Percentiles rank a stretch among this genome's conserved stretches.
These are phyloP conservation scores for Galago senegalensis DNA, from an alignment of 2,797 vertebrate genomes.

Conservation along the genomic window DNA sequence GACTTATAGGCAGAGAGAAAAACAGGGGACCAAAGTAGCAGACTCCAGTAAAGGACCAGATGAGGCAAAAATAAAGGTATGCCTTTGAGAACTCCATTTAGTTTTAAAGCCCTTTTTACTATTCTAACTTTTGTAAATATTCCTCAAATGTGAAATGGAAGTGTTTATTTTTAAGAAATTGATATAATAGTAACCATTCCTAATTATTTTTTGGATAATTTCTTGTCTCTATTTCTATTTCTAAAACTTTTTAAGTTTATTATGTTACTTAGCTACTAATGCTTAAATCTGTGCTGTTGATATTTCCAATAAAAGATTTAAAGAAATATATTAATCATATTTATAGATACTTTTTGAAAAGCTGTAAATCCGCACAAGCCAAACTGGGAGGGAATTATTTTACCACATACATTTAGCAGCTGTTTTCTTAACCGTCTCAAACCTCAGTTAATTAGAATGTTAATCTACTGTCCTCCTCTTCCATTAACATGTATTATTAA, in stretches of 20 bases:
- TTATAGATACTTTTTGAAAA: slow-evolving; percentile 21
- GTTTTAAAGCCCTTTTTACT: slow-evolving; percentile 22
- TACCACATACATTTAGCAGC: neutral
- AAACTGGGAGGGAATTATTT: neutral
- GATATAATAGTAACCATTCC: neutral
- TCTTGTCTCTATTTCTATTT: slow-evolving; percentile 4
- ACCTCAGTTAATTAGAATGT: slow-evolving; percentile 39
- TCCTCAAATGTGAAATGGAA: neutral
- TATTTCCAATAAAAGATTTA: slow-evolving; percentile 11
- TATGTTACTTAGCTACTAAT: neutral
- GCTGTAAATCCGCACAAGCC: neutral
- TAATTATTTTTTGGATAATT: slow-evolving; percentile 37
- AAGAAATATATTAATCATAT: neutral
- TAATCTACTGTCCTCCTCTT: neutral
- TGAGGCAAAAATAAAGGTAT: slow-evolving; percentile 97
- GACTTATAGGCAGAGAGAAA: slow-evolving; percentile 98
- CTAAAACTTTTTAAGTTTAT: neutral
- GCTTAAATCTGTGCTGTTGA: neutral
- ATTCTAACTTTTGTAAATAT: slow-evolving; percentile 44
- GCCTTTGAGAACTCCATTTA: slow-evolving; percentile 51
- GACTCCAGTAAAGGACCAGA: slow-evolving; percentile 98
- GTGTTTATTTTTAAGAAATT: slow-evolving; percentile 32
- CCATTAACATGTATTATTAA: neutral
- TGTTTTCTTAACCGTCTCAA: slow-evolving; percentile 15
- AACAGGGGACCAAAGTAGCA: slow-evolving; percentile 97